phyloP scores from a whole-genome alignment of 2,888 invertebrate species.

The Drosophila buzzatii region DNA sequence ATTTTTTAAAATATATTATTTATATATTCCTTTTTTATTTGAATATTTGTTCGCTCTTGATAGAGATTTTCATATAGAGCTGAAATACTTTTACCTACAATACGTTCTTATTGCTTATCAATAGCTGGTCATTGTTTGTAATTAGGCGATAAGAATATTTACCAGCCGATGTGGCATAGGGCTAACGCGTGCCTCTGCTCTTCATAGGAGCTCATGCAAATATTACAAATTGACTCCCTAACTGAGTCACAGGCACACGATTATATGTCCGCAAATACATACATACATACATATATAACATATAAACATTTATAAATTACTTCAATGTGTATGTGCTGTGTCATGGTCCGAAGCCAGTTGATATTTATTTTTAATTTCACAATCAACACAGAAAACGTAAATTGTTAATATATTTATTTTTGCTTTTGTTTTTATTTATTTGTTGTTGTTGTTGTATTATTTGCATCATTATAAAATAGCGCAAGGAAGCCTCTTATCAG shows the following conservation, averaged over 20 bases:
- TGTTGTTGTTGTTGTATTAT: background rate
- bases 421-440: slow-evolving; percentile 6
- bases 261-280: background rate
- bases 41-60: background rate
- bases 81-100: slow-evolving; percentile 2
- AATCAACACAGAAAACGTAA: slow-evolving; percentile 61
- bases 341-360: slow-evolving; percentile 52
- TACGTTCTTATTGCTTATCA: slow-evolving; percentile 32
- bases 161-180: slow-evolving; percentile 25
- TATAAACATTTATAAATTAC: background rate
- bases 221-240: slow-evolving; percentile 20
- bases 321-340: slow-evolving; percentile 34
- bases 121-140: slow-evolving; percentile 41
- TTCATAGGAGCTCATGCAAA: slow-evolving; percentile 32
- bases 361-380: slow-evolving; percentile 75
- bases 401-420: slow-evolving; percentile 18
- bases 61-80: background rate
- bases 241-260: slow-evolving; percentile 41
- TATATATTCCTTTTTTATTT: background rate
- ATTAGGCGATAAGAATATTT: slow-evolving; percentile 46
- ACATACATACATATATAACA: background rate
- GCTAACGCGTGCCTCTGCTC: slow-evolving; percentile 34
- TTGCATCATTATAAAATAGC: slow-evolving; percentile 39
- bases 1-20: background rate
- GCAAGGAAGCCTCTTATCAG: slow-evolving; percentile 66